Conservation (phyloP, 1,140 invertebrate species). For the Lysiphlebus fabarum region DNA sequence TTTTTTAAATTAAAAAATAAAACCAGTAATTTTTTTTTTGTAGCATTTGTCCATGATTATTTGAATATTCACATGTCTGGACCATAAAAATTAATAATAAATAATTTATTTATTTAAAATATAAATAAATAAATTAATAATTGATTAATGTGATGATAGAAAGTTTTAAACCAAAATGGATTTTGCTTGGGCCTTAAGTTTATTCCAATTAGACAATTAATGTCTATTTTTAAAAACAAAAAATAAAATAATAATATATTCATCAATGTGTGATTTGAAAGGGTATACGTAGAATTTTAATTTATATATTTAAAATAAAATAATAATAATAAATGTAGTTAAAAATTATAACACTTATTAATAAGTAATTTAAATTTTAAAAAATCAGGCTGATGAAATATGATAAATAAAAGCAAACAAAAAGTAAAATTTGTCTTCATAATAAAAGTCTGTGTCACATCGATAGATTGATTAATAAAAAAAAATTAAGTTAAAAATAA, state of each 20-base stretch:
- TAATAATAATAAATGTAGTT: not conserved
- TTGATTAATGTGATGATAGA: constrained; percentile 24
- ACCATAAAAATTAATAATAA: constrained; percentile 5
- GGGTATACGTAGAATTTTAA: constrained; percentile 12
- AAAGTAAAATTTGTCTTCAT: no score
- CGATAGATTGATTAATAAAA: no score
- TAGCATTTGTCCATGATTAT: not conserved
- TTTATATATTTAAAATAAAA: constrained; percentile 1
- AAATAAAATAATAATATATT: not conserved
- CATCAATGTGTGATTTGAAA: constrained; percentile 17
- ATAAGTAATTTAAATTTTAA: no score
- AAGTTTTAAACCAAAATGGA: constrained; percentile 20
- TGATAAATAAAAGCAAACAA: no score
- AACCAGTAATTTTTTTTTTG: not conserved
- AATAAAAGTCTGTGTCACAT: no score
- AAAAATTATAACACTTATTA: no score
- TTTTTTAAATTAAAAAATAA: not conserved
- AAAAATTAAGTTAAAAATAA: no score
- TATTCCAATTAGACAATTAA: constrained; percentile 7
- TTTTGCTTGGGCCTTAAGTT: constrained; percentile 18
- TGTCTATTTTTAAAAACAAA: constrained; percentile 17
- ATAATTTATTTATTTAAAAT: constrained; percentile 5
- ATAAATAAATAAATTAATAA: constrained; percentile 1
- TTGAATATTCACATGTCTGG: not conserved
- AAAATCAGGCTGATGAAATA: no score